Percentiles rank a stretch among this genome's conserved stretches.
These are phyloP conservation scores for Falcunculus frontatus DNA, from an alignment of 2,113 vertebrate genomes.

Conservation along the genomic window DNA sequence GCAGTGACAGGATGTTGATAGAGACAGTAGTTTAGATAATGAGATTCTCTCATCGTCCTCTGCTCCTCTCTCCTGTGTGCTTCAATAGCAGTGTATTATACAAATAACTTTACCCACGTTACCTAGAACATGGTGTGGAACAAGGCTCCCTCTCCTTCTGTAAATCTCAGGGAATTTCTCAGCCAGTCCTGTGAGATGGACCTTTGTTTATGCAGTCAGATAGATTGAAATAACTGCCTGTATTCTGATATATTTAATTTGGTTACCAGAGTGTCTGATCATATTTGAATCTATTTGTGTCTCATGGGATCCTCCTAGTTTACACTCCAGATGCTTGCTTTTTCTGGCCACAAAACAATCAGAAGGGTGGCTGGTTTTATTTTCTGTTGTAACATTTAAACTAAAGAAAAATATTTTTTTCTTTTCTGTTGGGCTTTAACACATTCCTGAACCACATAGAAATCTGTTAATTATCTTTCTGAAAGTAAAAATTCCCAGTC, in stretches of 20 bases:
- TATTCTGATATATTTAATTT: neutral
- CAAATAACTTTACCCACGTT: neutral
- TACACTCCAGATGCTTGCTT: neutral
- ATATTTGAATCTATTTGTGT: neutral
- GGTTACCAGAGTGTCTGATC: neutral
- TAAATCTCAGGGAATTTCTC: neutral
- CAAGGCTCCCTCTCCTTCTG: neutral
- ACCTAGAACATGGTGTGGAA: neutral
- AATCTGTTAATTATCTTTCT: neutral
- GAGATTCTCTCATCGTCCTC: neutral
- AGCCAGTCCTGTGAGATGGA: neutral
- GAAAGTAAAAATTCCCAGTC: neutral
- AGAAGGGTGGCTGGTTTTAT: neutral
- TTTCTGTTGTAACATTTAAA: neutral
- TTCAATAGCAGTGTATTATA: neutral
- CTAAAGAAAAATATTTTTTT: neutral
- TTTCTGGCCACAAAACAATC: neutral
- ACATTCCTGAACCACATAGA: neutral
- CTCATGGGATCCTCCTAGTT: neutral
- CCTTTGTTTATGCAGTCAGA: neutral
- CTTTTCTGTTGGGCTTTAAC: neutral
- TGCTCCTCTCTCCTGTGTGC: neutral
- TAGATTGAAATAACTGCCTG: neutral
- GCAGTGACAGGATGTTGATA: neutral
- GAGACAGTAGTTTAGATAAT: neutral